A percentile compares a stretch with the other conserved stretches of the same genome.
These are phyloP conservation scores for Yponomeuta malinellus DNA, from an alignment of 2,888 invertebrate species.

Conservation along the genomic window DNA sequence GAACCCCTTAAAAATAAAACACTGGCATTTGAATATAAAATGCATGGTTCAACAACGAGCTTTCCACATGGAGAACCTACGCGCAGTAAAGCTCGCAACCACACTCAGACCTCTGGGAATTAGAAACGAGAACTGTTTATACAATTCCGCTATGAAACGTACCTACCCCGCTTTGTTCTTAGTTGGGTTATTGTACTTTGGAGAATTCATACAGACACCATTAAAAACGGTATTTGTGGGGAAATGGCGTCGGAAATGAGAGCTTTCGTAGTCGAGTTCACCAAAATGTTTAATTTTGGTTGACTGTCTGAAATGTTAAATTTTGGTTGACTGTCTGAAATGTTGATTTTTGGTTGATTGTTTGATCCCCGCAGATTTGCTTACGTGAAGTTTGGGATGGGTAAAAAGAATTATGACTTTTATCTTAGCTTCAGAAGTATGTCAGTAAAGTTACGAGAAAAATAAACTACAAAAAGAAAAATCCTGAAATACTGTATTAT, in stretches of 20 bases:
- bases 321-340: neutral
- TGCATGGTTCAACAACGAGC: neutral
- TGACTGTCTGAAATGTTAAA: no score
- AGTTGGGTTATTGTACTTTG: slow-evolving; percentile 14
- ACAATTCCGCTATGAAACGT: slow-evolving; percentile 17
- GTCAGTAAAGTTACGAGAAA: no score
- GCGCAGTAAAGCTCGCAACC: slow-evolving; percentile 28
- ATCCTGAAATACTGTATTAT: no score
- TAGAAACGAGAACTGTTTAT: slow-evolving; percentile 24
- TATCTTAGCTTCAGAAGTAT: no score
- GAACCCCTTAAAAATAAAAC: no score
- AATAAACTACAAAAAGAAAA: no score
- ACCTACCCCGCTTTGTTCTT: slow-evolving; percentile 22
- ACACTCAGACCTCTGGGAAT: slow-evolving; percentile 45
- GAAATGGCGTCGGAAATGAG: neutral
- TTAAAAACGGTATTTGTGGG: slow-evolving; percentile 8
- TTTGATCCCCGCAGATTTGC: no score
- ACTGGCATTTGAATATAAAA: no score
- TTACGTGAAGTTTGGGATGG: no score
- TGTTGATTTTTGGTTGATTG: neutral
- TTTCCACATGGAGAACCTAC: neutral
- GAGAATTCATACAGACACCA: slow-evolving; percentile 4
- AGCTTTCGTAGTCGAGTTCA: neutral
- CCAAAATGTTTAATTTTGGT: neutral
- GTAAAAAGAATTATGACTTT: no score